Base-by-base conservation (phyloP, 2,888 invertebrate genomes). In the Drosophila mimica region DNA sequence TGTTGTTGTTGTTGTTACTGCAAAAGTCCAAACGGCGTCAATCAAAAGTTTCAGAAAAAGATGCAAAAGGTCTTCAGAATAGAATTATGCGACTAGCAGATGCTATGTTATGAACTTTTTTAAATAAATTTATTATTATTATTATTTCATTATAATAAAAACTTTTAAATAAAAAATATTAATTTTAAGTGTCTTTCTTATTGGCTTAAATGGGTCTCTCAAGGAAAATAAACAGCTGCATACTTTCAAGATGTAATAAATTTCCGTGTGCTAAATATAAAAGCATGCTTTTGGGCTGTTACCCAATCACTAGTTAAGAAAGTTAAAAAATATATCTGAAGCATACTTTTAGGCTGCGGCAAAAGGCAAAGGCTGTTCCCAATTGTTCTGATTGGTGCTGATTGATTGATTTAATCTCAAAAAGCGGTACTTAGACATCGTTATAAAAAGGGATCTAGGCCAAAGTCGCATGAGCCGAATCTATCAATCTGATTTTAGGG, bases 21-120 rank as follows among this genome's bases (percentile, higher is more conserved):
- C 52, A 79, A 83, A 78, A 78, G 89, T 87, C 85, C 87, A 88
- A 91, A 84, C 81, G 70, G 78, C 88, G 89, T 91, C 91, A 91
- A 91, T 91, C 91, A 91, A 87, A 78, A 63, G 71, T 46, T 60
- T 43, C 30, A 34, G 49, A 40, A 61, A 65, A 81, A 70, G 30
- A 58, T 43, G n/a, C 7, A 48, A 51, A 48, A 43, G 15, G 5
- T 25, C 31, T 20, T 0, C 6, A n/a, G 28, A 20, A n/a, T 38
- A 15, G n/a, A 17, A 6, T 17, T 40, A 17, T 13, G n/a, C 25
- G 67, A 49, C 71, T 4, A 34, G 36, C 43, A 33, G 49, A 28
- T 72, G 43, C 70, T 54, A 46, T 67, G 36, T n/a, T 43, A 20
- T 43, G 46, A 25, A 15, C 25, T 25, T 25, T 25, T 25, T 25